phyloP scores from a whole-genome alignment of 2,113 vertebrate species.

The Sinocyclocheilus anshuiensis region DNA sequence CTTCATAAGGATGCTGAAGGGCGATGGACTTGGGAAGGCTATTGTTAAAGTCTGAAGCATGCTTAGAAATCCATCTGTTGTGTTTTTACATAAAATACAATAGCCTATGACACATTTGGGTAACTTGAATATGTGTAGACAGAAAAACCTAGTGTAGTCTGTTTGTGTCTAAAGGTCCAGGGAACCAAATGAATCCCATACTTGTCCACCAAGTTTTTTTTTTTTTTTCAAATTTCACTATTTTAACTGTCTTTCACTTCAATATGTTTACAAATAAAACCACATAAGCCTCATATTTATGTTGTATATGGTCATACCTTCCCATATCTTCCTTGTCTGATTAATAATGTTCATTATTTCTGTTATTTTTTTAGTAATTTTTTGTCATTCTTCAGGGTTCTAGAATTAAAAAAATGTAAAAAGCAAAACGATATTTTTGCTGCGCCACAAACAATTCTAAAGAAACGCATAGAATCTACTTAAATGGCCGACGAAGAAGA shows the following conservation, averaged over 20 bases:
- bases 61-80: neutral
- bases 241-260: neutral
- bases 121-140: neutral
- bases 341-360: neutral
- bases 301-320: neutral
- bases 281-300: neutral
- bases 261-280: neutral
- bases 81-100: neutral
- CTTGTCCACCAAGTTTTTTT: neutral
- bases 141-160: neutral
- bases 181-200: neutral
- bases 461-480: too few relatives aligned
- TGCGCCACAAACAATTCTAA: too few relatives aligned
- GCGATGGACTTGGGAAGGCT: constrained; percentile 86
- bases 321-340: neutral
- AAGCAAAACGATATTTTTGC: too few relatives aligned
- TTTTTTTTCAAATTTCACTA: neutral
- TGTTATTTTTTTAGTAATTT: too few relatives aligned
- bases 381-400: too few relatives aligned
- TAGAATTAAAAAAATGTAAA: too few relatives aligned
- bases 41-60: constrained; percentile 74
- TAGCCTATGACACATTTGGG: neutral
- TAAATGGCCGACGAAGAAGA: too few relatives aligned
- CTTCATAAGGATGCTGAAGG: constrained; percentile 85
- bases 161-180: neutral